Percentiles rank a stretch among this genome's conserved stretches.
phyloP scores from a whole-genome alignment of 2,797 vertebrate species.

The Phoeniculus purpureus region DNA sequence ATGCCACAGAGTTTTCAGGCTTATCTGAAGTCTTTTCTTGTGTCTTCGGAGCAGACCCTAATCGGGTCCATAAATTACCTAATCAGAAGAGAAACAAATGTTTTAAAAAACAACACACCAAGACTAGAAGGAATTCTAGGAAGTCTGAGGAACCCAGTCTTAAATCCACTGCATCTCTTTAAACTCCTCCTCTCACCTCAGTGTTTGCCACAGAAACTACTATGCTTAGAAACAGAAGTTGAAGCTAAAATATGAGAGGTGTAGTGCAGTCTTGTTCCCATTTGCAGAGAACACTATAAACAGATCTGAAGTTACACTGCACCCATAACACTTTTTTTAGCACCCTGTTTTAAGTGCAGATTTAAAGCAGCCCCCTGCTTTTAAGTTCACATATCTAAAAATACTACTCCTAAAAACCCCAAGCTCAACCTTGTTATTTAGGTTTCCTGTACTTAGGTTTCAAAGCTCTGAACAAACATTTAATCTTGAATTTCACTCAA shows the following conservation, averaged over 20 bases:
- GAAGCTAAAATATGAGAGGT: neutral
- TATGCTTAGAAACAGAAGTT: neutral
- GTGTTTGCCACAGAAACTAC: neutral
- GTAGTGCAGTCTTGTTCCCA: neutral
- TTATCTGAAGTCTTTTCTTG: constrained; percentile 79
- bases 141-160: neutral
- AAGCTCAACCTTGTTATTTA: neutral
- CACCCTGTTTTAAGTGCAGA: neutral
- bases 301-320: neutral
- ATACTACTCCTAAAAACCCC: neutral
- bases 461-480: neutral
- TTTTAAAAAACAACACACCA: neutral
- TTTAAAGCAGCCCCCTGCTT: neutral
- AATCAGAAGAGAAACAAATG: neutral
- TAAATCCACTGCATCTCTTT: neutral
- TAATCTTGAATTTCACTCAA: neutral
- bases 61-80: constrained; percentile 93
- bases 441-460: neutral
- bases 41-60: constrained; percentile 82
- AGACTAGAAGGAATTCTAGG: neutral
- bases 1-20: constrained; percentile 65
- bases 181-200: neutral
- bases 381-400: neutral
- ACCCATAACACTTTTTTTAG: neutral
- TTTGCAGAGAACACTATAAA: neutral